Evolutionary conservation across 2,113 vertebrate species (phyloP), one percentile per base, ranked within the genome.

Genomic region (Maccullochella peelii): DNA sequence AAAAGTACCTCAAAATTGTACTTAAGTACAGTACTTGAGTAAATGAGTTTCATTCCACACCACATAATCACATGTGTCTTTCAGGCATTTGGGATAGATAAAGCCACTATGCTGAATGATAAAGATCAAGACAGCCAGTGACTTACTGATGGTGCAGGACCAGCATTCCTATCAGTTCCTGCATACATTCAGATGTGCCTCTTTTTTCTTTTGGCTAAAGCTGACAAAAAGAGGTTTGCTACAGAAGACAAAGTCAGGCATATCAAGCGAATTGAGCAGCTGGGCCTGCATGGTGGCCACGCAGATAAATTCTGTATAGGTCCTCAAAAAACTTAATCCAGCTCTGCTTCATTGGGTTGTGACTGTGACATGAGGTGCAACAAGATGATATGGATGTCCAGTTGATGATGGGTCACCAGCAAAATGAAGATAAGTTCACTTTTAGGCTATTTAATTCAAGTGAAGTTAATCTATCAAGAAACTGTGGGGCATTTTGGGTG

Each of bases 401-500:
- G 1, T 40, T 15, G 23, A 25, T 15, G 72, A 36, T 18, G 42
- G 11, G n/a, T 27, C 38, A 44, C 33, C 30, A 23, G 7, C 25
- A 58, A 74, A 47, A 33, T n/a, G 0, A 49, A 1, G 12, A 15
- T 23, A 15, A 54, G 14, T 4, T 62, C 11, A 23, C 4, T n/a
- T 10, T 36, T 2, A 18, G 38, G 14, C 23, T 8, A 0, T 55
- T 77, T 14, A 55, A 27, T 38, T n/a, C 12, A 36, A 52, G 27
- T 27, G 12, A 54, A 42, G 6, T 67, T 4, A 4, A 18, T 69
- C 57, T 69, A 62, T 73, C 38, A 40, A 23, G 15, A 77, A 72
- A 10, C 20, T 83, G 69, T 23, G 18, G 54, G 23, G 79, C 80
- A 73, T 83, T 83, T 78, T 50, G 73, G 70, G 77, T 84, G 25